These are phyloP conservation scores for Ips typographus DNA, from an alignment of 1,140 invertebrate species.

Conservation along the genomic window DNA sequence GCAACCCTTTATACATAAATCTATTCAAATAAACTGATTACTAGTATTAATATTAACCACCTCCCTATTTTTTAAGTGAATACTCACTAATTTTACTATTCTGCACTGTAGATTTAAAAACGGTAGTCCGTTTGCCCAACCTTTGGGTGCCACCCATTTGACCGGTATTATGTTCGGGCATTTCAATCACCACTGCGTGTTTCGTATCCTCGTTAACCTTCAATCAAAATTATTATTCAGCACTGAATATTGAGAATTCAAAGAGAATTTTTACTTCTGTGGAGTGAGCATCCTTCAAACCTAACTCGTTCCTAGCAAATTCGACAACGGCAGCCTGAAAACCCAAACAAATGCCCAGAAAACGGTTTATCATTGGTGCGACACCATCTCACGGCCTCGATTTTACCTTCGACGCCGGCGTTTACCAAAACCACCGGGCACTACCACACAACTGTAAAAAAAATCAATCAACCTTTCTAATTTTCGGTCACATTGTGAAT, in stretches of 20 bases:
- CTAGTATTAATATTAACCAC: too few relatives aligned
- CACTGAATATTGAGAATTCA: neutral
- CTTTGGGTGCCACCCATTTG: slow-evolving; percentile 98
- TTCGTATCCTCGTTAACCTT: slow-evolving; percentile 58
- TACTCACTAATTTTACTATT: slow-evolving; percentile 72
- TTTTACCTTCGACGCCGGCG: slow-evolving; percentile 96
- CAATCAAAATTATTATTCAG: slow-evolving; percentile 47
- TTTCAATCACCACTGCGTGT: slow-evolving; percentile 91
- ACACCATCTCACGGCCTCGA: slow-evolving; percentile 91
- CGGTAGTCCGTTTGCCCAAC: slow-evolving; percentile 86
- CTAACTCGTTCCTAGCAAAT: slow-evolving; percentile 87
- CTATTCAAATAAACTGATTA: too few relatives aligned
- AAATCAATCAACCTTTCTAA: neutral
- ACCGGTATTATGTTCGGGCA: slow-evolving; percentile 96
- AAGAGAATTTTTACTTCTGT: slow-evolving; percentile 63
- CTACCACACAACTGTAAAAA: slow-evolving; percentile 81
- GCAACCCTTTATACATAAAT: too few relatives aligned
- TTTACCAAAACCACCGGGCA: slow-evolving; percentile 89
- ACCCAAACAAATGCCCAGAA: slow-evolving; percentile 95
- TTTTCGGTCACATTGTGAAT: neutral
- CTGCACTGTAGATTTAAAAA: slow-evolving; percentile 60
- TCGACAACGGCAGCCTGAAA: slow-evolving; percentile 97
- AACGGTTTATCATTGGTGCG: slow-evolving; percentile 87
- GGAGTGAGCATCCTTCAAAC: slow-evolving; percentile 77
- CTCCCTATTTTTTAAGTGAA: neutral